Evolutionary conservation across 2,113 vertebrate species (phyloP), one percentile per base, ranked within the genome.

Genomic region (Tenrec ecaudatus): DNA sequence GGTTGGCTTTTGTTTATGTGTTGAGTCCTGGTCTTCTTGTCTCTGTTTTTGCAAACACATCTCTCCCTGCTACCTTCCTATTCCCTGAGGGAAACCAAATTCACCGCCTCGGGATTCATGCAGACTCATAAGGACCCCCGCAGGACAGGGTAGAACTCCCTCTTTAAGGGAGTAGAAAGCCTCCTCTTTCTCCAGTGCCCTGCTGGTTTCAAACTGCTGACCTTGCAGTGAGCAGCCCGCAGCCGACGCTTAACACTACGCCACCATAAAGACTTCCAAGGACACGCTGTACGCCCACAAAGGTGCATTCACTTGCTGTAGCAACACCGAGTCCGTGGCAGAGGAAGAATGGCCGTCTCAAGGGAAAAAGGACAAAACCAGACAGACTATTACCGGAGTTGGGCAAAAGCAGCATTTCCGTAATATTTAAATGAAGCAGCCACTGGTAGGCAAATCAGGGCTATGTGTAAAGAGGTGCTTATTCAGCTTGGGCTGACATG

Each of bases 41-140:
- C 57, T 57, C 38, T 40, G 82, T 64, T 92, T 82, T 53, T 25
- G 23, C 57, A 38, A 78, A 66, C 4, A 33, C 22, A 17, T 7
- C 47, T 47, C 20, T 33, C 15, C 29, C 23, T n/a, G 43, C 6
- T 36, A 64, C 40, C 0, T 0, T 1, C 33, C 27, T 2, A 27
- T 40, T 77, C 43, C n/a, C 6, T 29, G 11, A 68, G 15, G 68
- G 22, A 77, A 33, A 9, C 43, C 17, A 8, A 15, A 58, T 57
- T 53, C 9, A 14, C 47, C 11, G 47, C 47, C 47, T 53, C 47
- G 11, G 47, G 47, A 53, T 53, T 10, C 9, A 53, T 14, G 47
- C 47, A 53, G 47, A 14, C 9, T 68, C 27, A 31, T 23, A 40
- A 25, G 9, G 58, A 58, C 33, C 11, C 11, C 25, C 23, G 17